phyloP scores from a whole-genome alignment of 2,797 vertebrate genomes.

The Lophotriccus pileatus region DNA sequence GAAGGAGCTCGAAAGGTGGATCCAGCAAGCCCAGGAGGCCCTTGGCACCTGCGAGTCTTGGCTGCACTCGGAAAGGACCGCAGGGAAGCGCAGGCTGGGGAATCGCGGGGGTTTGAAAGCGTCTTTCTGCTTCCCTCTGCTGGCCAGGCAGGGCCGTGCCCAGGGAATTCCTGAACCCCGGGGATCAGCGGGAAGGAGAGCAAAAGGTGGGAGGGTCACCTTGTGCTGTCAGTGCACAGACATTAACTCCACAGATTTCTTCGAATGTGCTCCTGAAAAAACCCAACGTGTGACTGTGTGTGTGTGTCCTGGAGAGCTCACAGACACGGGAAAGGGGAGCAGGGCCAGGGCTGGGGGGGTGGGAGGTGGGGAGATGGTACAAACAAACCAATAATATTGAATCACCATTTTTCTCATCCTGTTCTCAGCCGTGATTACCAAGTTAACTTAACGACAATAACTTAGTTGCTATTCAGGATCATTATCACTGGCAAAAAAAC shows the following conservation, averaged over 20 bases:
- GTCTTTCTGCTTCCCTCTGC: conserved; percentile 59
- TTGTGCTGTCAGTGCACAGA: no score
- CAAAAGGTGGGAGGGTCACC: background rate
- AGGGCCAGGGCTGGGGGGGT: background rate
- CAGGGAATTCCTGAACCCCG: rapidly evolving
- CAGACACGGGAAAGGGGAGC: background rate
- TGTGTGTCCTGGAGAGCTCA: background rate
- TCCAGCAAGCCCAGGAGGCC: background rate
- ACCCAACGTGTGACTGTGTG: background rate
- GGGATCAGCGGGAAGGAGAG: background rate
- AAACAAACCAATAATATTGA: background rate
- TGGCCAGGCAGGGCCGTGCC: background rate
- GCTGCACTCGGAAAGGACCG: background rate
- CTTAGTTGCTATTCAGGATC: background rate
- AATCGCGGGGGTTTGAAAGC: rapidly evolving
- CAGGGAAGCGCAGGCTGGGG: background rate
- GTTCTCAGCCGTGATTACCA: background rate
- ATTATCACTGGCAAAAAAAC: background rate
- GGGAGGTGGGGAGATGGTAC: background rate
- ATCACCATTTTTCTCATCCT: background rate
- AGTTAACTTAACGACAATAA: background rate
- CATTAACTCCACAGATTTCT: no score
- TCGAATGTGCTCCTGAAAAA: background rate
- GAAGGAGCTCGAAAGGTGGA: background rate
- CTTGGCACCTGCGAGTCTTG: background rate